phyloP scores from a whole-genome alignment of 2,888 invertebrate genomes.

The Agrilus mali region DNA sequence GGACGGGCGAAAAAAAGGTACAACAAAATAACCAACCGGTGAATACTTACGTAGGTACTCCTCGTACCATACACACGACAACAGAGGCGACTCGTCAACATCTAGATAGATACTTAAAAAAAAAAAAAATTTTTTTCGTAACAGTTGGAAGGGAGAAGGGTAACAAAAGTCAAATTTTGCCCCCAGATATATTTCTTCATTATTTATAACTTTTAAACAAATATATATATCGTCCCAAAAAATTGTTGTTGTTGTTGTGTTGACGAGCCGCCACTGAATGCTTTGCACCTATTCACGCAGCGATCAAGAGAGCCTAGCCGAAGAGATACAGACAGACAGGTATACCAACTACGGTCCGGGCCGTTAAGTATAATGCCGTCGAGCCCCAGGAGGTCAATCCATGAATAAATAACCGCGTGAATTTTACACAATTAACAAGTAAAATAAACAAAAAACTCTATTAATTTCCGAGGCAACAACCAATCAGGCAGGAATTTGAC shows the following conservation, averaged over 20 bases:
- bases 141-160: too few relatives aligned
- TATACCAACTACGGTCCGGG: constrained; percentile 15
- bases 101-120: background rate
- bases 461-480: constrained; percentile 33
- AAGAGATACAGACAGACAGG: constrained; percentile 13
- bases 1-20: background rate
- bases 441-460: constrained; percentile 35
- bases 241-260: too few relatives aligned
- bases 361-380: constrained; percentile 32
- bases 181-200: too few relatives aligned
- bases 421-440: constrained; percentile 39
- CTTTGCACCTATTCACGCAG: too few relatives aligned
- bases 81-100: background rate
- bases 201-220: too few relatives aligned
- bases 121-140: too few relatives aligned
- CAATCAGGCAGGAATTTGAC: constrained; percentile 34
- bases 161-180: too few relatives aligned
- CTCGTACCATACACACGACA: background rate
- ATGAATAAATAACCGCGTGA: constrained; percentile 39
- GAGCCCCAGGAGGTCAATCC: constrained; percentile 31
- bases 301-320: too few relatives aligned
- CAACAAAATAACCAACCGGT: constrained; percentile 2
- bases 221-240: too few relatives aligned
- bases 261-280: too few relatives aligned
- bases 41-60: background rate